Evolutionary conservation across 2,888 invertebrate genomes (phyloP), one percentile per base, ranked within the genome.

Genomic region (Ashinkailepas kermadecensis): DNA sequence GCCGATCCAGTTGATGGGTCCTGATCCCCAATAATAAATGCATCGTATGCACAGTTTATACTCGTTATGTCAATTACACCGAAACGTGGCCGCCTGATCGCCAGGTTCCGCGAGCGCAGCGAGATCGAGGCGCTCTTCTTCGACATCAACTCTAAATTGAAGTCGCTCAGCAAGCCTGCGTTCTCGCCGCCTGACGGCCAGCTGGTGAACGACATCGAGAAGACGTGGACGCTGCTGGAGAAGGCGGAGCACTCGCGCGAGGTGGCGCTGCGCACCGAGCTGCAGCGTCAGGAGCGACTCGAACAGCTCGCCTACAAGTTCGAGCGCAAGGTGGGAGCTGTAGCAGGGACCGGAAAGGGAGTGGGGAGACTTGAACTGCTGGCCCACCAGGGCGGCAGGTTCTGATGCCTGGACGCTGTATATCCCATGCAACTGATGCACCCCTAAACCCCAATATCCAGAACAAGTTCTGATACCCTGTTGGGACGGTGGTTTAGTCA

Each of bases 91-190:
- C 39, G 39, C 4, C 39, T 39, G 39, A 62, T 59, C 83, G 84
- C 0, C 85, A 94, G 95, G 87, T 98, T 98, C 88, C 96, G 94
- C 87, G 99, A 99, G 88, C 92, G 97, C 82, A 97, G 97, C 85
- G 98, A 99, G 89, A 95, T 98, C 85, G 97, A 99, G 88, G 99
- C 95, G 0, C 89, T 97, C 65, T 97, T 94, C 87, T 99, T 99
- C 88, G 94, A 96, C 87, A 97, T 99, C 85, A 99, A 99, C 88
- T 81, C 84, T 6, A 93, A 95, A 88, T 90, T 97, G 85, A 98
- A 97, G 88, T 95, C 97, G n/a, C 89, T 98, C 84, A 93, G 95
- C 84, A 95, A 95, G 85, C 95, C 95, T 23, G 91, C 93, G 23
- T 96, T 95, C 88, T 91, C 91, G 11, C 84, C 83, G 15, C 82